These are phyloP conservation scores for Tichodroma muraria DNA, from an alignment of 2,113 vertebrate species.

Conservation along the genomic window DNA sequence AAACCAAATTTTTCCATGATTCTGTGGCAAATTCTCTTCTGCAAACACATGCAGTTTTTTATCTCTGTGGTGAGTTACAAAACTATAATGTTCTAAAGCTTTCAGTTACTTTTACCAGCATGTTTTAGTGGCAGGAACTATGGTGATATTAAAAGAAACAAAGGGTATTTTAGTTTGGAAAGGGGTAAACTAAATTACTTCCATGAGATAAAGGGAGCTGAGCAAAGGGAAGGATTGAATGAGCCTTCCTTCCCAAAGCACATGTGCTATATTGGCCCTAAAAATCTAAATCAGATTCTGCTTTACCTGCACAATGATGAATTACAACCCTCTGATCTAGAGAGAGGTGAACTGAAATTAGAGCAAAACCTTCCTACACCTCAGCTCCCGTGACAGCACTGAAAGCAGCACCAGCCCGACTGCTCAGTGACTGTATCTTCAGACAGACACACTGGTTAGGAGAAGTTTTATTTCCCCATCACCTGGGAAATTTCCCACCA, in stretches of 20 bases:
- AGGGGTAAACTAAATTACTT: neutral
- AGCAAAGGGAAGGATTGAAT: neutral
- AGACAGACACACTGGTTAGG: neutral
- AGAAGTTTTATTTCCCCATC: neutral
- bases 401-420: neutral
- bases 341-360: neutral
- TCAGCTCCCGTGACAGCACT: neutral
- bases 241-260: neutral
- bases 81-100: neutral
- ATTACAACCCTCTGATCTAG: neutral
- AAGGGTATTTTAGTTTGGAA: neutral
- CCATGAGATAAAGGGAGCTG: neutral
- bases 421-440: neutral
- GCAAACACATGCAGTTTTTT: neutral
- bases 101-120: neutral
- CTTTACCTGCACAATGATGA: neutral
- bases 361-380: neutral
- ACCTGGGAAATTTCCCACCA: neutral
- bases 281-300: neutral
- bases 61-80: neutral
- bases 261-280: accelerated
- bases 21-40: neutral
- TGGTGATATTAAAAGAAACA: neutral
- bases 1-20: neutral
- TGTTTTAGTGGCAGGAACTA: neutral